Base-by-base conservation (phyloP, 2,113 vertebrate genomes). In the Callospermophilus lateralis region DNA sequence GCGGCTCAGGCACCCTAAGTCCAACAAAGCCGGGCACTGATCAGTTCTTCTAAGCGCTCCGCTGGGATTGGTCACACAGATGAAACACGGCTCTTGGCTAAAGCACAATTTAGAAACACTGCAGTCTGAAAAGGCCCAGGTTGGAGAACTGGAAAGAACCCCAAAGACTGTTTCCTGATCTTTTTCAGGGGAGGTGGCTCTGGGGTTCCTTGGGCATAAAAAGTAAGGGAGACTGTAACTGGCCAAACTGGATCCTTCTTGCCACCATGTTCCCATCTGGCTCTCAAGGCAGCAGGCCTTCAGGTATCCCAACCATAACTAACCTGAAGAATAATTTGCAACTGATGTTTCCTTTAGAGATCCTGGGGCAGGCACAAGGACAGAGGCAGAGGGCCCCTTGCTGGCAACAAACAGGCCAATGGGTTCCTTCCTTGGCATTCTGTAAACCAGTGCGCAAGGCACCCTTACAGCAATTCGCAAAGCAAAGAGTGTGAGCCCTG, bases 81-180 rank as follows among this genome's bases (percentile, higher is more conserved):
- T 86, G 32, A 92, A 95, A 93, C 73, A 28, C 32, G 45, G 68
- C 42, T 95, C 73, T n/a, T 16, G 37, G 80, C 68, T 34, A 32
- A 65, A 95, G 84, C 48, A 7, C 12, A 5, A 15, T 6, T 72
- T 39, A 89, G 79, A 94, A 86, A 78, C 63, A 34, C 0, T 13
- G 42, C 0, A 48, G 74, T 39, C 95, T 74, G 74, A 85, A 87
- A 77, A 53, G 32, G 55, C 55, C 68, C 48, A n/a, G 6, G 61
- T 6, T 28, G 8, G 58, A 53, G 22, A 94, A 37, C 61, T 12
- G 30, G 58, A 97, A n/a, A 37, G 51, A 68, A 77, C 63, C 73
- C 81, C 12, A 39, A 84, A 93, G 73, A 88, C 8, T 48, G 24
- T 74, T 92, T 73, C 51, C 68, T 53, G 85, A 55, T 63, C 37